These are phyloP conservation scores for Enteromius trimaculatus DNA, from an alignment of 2,797 vertebrate species.

Conservation along the genomic window DNA sequence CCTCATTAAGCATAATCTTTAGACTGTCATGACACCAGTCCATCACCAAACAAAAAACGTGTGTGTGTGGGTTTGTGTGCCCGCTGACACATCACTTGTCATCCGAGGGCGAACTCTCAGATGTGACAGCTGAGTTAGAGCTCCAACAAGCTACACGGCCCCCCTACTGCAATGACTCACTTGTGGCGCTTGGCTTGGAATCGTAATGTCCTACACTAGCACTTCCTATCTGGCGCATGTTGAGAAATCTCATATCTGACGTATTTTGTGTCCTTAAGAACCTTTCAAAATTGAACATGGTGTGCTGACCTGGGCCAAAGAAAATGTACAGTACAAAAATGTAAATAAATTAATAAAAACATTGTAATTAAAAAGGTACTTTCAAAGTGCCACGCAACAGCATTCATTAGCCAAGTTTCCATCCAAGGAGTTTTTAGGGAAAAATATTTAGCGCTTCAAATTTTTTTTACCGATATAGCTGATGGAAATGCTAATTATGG, in stretches of 20 bases:
- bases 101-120: slow-evolving; percentile 30
- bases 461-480: no score
- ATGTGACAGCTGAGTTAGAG: slow-evolving; percentile 40
- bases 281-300: background rate
- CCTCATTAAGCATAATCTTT: slow-evolving; percentile 44
- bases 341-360: background rate
- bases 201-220: slow-evolving; percentile 14
- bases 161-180: slow-evolving; percentile 39
- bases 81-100: slow-evolving; percentile 42
- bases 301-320: background rate
- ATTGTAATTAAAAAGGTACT: background rate
- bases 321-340: background rate
- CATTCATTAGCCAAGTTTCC: background rate
- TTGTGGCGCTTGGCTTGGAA: slow-evolving; percentile 12
- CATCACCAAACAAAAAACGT: slow-evolving; percentile 23
- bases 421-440: no score
- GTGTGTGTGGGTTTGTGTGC: background rate
- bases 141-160: background rate
- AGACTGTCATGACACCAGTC: slow-evolving; percentile 44
- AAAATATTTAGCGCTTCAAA: no score
- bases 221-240: slow-evolving; percentile 2
- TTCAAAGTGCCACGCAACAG: background rate
- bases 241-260: slow-evolving; percentile 34
- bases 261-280: slow-evolving; percentile 6
- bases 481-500: no score